phyloP scores from a whole-genome alignment of 2,888 invertebrate species.

The Hetaerina titia region DNA sequence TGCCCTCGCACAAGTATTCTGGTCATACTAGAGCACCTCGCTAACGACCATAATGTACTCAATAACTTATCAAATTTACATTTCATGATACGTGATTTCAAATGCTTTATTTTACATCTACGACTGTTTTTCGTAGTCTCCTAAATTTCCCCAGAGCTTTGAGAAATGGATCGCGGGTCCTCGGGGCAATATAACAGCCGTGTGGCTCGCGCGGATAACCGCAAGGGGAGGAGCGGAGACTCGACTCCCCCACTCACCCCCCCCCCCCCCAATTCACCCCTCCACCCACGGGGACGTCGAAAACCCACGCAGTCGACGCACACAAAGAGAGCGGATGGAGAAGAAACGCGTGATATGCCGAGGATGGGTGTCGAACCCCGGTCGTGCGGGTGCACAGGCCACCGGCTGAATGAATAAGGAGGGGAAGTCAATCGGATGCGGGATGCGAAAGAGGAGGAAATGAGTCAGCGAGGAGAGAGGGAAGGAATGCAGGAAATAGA shows the following conservation, averaged over 20 bases:
- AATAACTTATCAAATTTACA: too few relatives aligned
- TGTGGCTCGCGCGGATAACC: not conserved
- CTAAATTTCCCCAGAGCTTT: too few relatives aligned
- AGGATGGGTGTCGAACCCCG: slow-evolving; percentile 16
- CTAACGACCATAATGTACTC: too few relatives aligned
- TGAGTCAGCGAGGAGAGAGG: not conserved
- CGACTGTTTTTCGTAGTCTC: too few relatives aligned
- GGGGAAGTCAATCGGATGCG: not conserved
- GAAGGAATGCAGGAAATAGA: slow-evolving; percentile 15
- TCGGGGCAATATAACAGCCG: not conserved
- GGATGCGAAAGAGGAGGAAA: not conserved
- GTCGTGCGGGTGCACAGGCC: not conserved
- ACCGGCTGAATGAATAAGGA: slow-evolving; percentile 16
- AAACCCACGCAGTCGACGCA: not conserved
- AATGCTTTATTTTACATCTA: too few relatives aligned
- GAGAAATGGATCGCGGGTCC: not conserved
- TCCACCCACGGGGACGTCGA: not conserved
- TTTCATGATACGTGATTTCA: too few relatives aligned
- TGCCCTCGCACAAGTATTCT: too few relatives aligned
- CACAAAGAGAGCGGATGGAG: not conserved
- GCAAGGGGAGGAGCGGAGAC: not conserved
- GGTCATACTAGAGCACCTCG: too few relatives aligned
- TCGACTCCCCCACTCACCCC: too few relatives aligned
- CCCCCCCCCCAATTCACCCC: too few relatives aligned
- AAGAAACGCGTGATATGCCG: not conserved